phyloP scores from a whole-genome alignment of 2,888 invertebrate species.

The Poecilus cupreus region DNA sequence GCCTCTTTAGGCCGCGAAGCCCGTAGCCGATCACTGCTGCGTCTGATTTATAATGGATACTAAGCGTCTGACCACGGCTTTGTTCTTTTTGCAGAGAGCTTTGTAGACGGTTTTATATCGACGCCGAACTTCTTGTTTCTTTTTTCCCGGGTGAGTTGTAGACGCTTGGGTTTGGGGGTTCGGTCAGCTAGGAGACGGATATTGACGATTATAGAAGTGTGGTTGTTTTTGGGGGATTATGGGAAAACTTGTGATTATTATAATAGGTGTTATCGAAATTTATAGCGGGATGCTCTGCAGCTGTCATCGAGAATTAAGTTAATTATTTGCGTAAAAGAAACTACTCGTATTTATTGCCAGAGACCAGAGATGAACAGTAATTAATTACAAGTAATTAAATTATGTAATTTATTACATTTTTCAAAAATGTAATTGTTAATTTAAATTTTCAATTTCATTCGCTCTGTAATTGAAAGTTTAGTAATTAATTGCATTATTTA shows the following conservation, averaged over 20 bases:
- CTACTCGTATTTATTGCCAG: too few relatives aligned
- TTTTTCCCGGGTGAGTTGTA: neutral
- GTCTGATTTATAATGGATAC: conserved; percentile 48
- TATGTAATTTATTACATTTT: too few relatives aligned
- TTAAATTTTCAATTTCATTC: too few relatives aligned
- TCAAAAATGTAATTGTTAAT: too few relatives aligned
- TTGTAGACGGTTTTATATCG: conserved; percentile 50
- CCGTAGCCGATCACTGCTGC: neutral
- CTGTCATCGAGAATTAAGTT: neutral
- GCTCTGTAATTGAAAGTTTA: too few relatives aligned
- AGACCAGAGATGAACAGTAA: too few relatives aligned
- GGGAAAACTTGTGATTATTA: too few relatives aligned
- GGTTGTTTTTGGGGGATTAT: neutral
- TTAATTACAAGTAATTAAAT: too few relatives aligned
- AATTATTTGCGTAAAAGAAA: too few relatives aligned
- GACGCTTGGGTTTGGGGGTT: neutral
- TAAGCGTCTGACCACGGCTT: conserved; percentile 13
- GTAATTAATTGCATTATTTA: too few relatives aligned
- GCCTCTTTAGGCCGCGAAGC: conserved; percentile 5
- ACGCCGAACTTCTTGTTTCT: neutral
- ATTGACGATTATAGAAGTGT: neutral
- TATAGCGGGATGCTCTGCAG: neutral
- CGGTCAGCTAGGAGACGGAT: neutral
- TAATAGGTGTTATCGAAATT: too few relatives aligned
- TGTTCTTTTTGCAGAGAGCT: conserved; percentile 38